Conservation (phyloP, 2,113 vertebrate species). For the Lichenostomus cassidix region DNA sequence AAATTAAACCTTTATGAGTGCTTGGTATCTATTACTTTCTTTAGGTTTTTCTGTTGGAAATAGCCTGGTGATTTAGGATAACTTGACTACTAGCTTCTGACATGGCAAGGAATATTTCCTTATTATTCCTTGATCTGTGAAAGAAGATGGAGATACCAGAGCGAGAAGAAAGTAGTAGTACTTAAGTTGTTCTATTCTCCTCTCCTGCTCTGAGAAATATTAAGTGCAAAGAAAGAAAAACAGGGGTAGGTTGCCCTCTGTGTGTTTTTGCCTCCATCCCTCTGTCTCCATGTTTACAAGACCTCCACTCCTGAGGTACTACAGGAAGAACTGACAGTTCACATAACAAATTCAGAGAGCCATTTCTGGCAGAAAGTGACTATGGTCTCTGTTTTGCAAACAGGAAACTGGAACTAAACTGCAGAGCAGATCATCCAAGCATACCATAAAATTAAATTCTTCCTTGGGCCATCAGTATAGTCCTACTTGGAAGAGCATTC, state of each 20-base stretch:
- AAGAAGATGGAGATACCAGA: not conserved
- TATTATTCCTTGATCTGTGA: conserved; percentile 19
- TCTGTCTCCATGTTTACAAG: not conserved
- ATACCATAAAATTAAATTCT: not conserved
- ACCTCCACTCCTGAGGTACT: not conserved
- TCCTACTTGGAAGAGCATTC: not conserved
- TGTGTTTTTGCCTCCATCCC: not conserved
- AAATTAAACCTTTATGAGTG: conserved; percentile 1
- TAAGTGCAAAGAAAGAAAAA: not conserved
- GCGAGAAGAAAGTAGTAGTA: not conserved
- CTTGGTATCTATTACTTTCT: conserved; percentile 61
- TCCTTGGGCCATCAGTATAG: not conserved
- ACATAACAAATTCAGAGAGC: not conserved
- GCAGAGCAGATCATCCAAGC: not conserved
- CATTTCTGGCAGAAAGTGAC: not conserved
- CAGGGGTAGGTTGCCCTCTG: not conserved
- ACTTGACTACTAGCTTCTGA: not conserved
- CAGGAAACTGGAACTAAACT: not conserved
- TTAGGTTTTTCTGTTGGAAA: not conserved
- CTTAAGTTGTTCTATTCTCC: not conserved
- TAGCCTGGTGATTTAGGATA: conserved; percentile 18
- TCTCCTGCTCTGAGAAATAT: not conserved
- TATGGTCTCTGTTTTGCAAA: not conserved
- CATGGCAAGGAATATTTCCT: conserved; percentile 24
- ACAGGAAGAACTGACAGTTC: not conserved